phyloP scores from a whole-genome alignment of 2,888 invertebrate species.

The Lochmaea capreae region DNA sequence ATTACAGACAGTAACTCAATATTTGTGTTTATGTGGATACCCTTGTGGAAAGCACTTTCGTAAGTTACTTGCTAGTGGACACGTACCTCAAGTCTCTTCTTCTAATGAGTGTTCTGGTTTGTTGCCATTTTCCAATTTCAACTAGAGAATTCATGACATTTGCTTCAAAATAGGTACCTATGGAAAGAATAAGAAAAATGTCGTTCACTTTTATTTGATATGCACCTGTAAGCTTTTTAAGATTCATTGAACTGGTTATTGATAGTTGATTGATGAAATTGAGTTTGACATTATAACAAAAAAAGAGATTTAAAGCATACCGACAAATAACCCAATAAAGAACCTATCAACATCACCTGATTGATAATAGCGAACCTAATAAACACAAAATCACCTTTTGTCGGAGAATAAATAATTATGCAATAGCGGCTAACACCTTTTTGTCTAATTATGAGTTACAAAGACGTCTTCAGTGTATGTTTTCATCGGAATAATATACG shows the following conservation, averaged over 20 bases:
- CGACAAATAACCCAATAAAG: conserved; percentile 34
- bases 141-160: too few species aligned
- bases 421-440: conserved; percentile 43
- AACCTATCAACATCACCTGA: conserved; percentile 36
- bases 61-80: too few species aligned
- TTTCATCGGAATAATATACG: conserved; percentile 51
- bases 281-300: conserved; percentile 14
- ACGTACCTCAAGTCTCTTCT: neutral
- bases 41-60: too few species aligned
- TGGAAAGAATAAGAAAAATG: too few species aligned
- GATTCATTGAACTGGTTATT: neutral
- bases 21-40: too few species aligned
- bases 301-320: conserved; percentile 6
- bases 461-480: conserved; percentile 50
- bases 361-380: conserved; percentile 35
- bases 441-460: conserved; percentile 50
- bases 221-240: too few species aligned
- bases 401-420: conserved; percentile 44
- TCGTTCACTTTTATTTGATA: too few species aligned
- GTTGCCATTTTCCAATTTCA: too few species aligned
- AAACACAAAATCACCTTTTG: conserved; percentile 39
- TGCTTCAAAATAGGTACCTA: too few species aligned
- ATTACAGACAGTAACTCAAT: too few species aligned
- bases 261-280: conserved; percentile 16
- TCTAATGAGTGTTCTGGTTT: too few species aligned